Percentiles rank a stretch among this genome's conserved stretches.
Evolutionary conservation across 2,888 invertebrate genomes (phyloP).

Genomic region (Mechanitis messenoides): DNA sequence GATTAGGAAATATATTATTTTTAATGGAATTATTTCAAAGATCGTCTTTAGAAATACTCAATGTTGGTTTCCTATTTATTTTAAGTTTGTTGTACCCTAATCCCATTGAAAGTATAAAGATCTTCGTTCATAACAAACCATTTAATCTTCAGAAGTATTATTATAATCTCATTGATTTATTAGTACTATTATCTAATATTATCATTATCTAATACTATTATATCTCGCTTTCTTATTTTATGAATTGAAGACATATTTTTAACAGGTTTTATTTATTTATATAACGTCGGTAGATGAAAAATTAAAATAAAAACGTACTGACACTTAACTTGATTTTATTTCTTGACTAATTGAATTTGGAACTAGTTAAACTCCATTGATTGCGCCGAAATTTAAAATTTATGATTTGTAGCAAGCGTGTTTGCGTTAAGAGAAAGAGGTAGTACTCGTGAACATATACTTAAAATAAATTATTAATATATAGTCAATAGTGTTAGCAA

Average conservation of each 20-base stretch:
- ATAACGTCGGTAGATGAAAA: neutral
- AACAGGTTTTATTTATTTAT: neutral
- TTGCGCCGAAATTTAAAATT: too few species aligned
- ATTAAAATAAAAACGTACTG: too few species aligned
- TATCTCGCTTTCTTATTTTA: neutral
- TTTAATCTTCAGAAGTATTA: constrained; percentile 1
- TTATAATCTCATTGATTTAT: neutral
- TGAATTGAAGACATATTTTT: neutral
- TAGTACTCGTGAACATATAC: too few species aligned
- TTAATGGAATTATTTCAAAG: neutral
- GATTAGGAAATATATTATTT: too few species aligned
- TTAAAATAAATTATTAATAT: too few species aligned
- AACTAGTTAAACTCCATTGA: too few species aligned
- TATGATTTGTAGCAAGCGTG: too few species aligned
- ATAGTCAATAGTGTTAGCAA: too few species aligned
- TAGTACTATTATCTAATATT: neutral
- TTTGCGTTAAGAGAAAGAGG: too few species aligned
- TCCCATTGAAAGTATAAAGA: neutral
- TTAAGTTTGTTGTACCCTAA: neutral
- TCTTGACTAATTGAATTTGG: too few species aligned
- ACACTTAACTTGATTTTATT: too few species aligned
- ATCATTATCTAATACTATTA: neutral
- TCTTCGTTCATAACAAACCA: constrained; percentile 1
- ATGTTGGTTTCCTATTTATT: neutral
- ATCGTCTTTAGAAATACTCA: neutral